Conservation (phyloP, 1,140 invertebrate genomes). For the Melipona quadrifasciata region DNA sequence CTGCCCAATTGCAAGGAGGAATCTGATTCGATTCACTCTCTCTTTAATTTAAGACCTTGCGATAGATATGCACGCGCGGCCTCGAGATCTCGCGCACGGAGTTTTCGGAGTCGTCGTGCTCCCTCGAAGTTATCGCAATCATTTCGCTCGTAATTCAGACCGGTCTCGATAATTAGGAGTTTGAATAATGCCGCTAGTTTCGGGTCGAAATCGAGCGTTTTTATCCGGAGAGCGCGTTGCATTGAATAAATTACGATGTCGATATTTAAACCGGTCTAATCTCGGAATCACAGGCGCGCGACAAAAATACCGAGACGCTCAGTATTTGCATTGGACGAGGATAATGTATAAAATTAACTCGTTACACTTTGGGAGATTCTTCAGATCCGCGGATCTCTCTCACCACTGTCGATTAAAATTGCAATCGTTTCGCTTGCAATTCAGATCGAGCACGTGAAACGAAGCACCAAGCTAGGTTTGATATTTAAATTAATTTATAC, state of each 20-base stretch:
- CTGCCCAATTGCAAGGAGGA: constrained; percentile 26
- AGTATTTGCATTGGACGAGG: neutral
- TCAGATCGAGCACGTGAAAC: no score
- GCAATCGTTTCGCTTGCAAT: no score
- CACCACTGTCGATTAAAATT: no score
- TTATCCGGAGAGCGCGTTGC: neutral
- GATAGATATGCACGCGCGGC: neutral
- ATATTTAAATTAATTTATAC: no score
- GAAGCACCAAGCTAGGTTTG: no score
- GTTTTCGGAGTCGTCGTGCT: neutral
- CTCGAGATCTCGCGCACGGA: neutral
- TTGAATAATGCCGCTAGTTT: constrained; percentile 17
- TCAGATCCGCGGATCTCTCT: no score
- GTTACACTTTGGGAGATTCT: no score
- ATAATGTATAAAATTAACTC: no score
- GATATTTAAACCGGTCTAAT: neutral
- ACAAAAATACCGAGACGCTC: neutral
- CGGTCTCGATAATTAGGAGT: constrained; percentile 15
- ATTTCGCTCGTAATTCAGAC: constrained; percentile 28
- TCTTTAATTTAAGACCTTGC: constrained; percentile 26
- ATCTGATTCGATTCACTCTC: constrained; percentile 31
- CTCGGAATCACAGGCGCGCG: neutral
- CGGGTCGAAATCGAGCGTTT: neutral
- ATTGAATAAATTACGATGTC: neutral
- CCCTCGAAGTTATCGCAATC: constrained; percentile 24